Conservation (phyloP, 23 tunicate species). For the Halocynthia roretzi region DNA sequence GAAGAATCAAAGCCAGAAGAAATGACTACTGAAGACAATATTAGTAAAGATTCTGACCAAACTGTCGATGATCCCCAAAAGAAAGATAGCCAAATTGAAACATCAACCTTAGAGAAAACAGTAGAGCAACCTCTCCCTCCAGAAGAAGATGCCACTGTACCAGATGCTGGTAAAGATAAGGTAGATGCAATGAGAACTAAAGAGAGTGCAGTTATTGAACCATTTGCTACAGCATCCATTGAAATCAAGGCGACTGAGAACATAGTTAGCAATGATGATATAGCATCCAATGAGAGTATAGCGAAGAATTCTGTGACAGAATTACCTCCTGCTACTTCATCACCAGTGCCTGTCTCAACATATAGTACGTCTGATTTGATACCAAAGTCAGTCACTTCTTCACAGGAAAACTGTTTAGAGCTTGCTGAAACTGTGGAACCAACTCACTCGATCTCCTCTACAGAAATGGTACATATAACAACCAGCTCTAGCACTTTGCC, state of each 20-base stretch:
- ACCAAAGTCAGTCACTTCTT: no score
- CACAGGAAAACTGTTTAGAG: no score
- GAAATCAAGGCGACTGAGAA: background rate
- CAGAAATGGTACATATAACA: no score
- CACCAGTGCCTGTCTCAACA: no score
- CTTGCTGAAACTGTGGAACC: no score
- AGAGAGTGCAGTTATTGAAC: background rate
- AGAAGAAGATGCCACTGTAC: background rate
- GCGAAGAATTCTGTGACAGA: no score
- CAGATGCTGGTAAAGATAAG: background rate
- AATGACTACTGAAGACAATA: background rate
- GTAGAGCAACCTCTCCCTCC: background rate
- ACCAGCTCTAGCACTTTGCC: no score
- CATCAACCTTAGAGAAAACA: background rate
- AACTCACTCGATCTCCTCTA: no score
- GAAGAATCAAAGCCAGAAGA: conserved; percentile 1
- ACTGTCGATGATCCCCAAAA: background rate
- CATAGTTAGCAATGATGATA: background rate
- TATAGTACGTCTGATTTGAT: no score
- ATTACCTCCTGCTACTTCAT: no score
- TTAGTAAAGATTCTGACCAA: background rate
- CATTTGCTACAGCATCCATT: background rate
- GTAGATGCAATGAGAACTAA: background rate
- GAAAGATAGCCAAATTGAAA: background rate
- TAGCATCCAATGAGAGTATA: background rate